Evolutionary conservation across 2,888 invertebrate genomes (phyloP), one percentile per base, ranked within the genome.

Genomic region (Anoplius nigerrimus): DNA sequence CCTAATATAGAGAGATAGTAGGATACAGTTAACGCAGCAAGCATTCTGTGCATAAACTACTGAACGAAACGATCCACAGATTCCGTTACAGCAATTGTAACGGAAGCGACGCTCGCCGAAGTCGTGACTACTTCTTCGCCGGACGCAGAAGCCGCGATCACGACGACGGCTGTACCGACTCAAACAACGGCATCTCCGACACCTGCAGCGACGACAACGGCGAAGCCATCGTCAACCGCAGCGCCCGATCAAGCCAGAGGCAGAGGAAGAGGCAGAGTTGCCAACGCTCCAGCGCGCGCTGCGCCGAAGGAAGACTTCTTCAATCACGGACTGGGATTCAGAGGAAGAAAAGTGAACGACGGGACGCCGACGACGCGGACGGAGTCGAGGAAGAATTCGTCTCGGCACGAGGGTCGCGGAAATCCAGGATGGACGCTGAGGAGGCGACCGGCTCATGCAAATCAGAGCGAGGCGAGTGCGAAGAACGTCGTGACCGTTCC

Each of bases 381-480:
- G 0, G 60, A 71, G 2, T n/a, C 55, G 0, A 57, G 45, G 24
- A 69, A 24, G 45, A 51, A 58, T 4, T 3, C 15, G 0, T 0
- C 57, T 11, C 67, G 42, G n/a, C 69, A 70, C 43, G 77, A 71
- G 24, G 34, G 57, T 2, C 74, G 79, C 2, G 85, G 83, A 21
- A 84, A 83, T 77, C 82, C 84, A 2, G 87, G 86, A 0, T 85
- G 88, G 86, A 85, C 84, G 0, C 73, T 87, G n/a, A 83, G 80
- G 54, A 76, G 87, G 34, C 78, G 85, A 34, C 86, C 86, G 2
- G 74, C 65, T 6, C 62, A 71, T 20, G 11, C 66, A 2, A 76
- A 61, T 18, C 61, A 68, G 5, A 27, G 65, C 0, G 72, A 66
- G 0, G 62, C 59, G 2, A 53, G 62, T 0, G 43, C 72, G 6